These are phyloP conservation scores for Hypselothyrea guttata DNA, from an alignment of 2,888 invertebrate genomes.

Conservation along the genomic window DNA sequence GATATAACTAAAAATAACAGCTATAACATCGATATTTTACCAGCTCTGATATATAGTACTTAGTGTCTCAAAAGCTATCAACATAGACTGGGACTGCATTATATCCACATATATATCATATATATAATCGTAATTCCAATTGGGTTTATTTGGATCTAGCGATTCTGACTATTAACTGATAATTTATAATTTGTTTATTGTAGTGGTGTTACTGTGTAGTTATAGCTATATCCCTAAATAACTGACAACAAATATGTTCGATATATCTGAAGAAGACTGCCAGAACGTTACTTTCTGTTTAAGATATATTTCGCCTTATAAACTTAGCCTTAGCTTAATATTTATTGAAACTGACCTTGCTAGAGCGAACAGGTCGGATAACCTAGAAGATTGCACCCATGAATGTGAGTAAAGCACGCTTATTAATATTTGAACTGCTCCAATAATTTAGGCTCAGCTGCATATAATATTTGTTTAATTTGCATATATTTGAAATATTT, in stretches of 20 bases:
- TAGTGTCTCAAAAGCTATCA: slow-evolving; percentile 48
- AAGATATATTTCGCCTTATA: not conserved
- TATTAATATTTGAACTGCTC: slow-evolving; percentile 5
- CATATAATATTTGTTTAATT: not conserved
- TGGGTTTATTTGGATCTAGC: slow-evolving; percentile 5
- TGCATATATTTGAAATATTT: not conserved
- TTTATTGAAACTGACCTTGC: not conserved
- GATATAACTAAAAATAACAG: too few species aligned
- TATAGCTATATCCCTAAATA: slow-evolving; percentile 22
- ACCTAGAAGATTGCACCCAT: slow-evolving; percentile 48
- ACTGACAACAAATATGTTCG: too few species aligned
- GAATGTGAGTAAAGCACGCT: slow-evolving; percentile 55
- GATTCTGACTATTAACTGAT: slow-evolving; percentile 28
- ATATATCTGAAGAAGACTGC: not conserved
- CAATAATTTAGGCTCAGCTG: slow-evolving; percentile 9
- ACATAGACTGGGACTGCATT: slow-evolving; percentile 45
- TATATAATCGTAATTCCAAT: slow-evolving; percentile 5
- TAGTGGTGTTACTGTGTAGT: slow-evolving; percentile 2
- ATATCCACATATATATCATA: too few species aligned
- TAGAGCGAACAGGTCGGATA: slow-evolving; percentile 38
- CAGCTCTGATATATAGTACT: slow-evolving; percentile 13
- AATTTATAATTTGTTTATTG: slow-evolving; percentile 1
- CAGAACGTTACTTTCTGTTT: slow-evolving; percentile 4
- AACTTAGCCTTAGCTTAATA: not conserved
- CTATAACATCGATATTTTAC: too few species aligned